Base-by-base conservation (phyloP, 2,113 vertebrate genomes). In the Sorex araneus region DNA sequence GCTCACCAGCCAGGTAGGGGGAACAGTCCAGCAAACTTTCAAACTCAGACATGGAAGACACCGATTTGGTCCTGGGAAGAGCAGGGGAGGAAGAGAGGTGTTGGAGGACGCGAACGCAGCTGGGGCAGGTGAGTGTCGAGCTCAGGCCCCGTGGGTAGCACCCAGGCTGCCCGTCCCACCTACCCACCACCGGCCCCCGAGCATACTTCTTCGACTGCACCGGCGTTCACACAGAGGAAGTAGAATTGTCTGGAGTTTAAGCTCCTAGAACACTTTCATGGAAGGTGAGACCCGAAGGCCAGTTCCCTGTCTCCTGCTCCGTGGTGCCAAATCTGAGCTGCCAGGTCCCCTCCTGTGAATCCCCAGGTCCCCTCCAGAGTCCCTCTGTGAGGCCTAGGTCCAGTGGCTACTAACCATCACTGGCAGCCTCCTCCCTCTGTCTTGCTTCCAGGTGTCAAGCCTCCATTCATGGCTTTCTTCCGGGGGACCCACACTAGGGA, bases 31-130 rank as follows among this genome's bases (percentile, higher is more conserved):
- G 97, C 94, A 99, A 97, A 97, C 97, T 98, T 88, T 99, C 98
- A 89, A 99, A 98, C 93, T 99, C 99, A 85, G 98, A 98, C 95
- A 98, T 97, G 36, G 97, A 98, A 9, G 97, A 98, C 93, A 98
- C 97, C 0, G 98, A 99, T 94, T 99, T 99, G 92, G 98, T 98
- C 98, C 99, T 99, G 86, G 18, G 84, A 63, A 87, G 40, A 95
- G 86, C 21, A 83, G 30, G 96, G 71, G 93, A 93, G 30, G 69
- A 82, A 84, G 32, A 12, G 34, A 0, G 0, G 7, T 8, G 32
- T 94, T 6, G 87, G 64, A 25, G 67, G 7, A 34, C 21, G 32
- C 2, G 83, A 0, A 0, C 8, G 15, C 11, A 27, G 34, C 7
- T 4, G 2, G 27, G 25, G 71, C 36, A 75, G 19, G 73, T 36